Conservation (phyloP, 2,888 invertebrate species). For the Trichopria drosophilae region DNA sequence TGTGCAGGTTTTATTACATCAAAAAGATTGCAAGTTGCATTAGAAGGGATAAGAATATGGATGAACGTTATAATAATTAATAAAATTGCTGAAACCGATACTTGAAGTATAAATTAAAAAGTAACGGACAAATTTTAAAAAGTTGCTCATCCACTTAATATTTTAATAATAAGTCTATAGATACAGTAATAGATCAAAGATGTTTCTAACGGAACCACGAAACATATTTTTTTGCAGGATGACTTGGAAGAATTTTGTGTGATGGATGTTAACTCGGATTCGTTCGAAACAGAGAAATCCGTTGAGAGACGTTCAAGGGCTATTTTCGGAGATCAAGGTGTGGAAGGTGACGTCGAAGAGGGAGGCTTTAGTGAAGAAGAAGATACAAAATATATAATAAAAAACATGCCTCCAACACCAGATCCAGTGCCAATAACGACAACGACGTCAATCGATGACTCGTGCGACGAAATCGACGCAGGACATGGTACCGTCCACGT, state of each 20-base stretch:
- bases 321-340: conserved; percentile 44
- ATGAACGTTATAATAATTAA: no score
- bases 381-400: conserved; percentile 30
- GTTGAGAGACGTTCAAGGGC: conserved; percentile 3
- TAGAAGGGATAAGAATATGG: no score
- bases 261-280: conserved; percentile 46
- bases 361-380: conserved; percentile 43
- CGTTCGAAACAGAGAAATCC: conserved; percentile 6
- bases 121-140: no score
- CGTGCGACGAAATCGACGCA: conserved; percentile 49
- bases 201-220: no score
- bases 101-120: no score
- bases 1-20: no score
- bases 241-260: conserved; percentile 55
- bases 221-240: conserved; percentile 44
- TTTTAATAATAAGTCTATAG: no score
- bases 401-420: conserved; percentile 54
- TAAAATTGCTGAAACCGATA: no score
- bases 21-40: no score
- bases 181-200: no score
- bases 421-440: conserved; percentile 46
- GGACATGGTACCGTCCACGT: conserved; percentile 26
- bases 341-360: conserved; percentile 51
- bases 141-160: no score
- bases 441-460: conserved; percentile 42